A percentile compares a stretch with the other conserved stretches of the same genome.
phyloP scores from a whole-genome alignment of 2,797 vertebrate species.

The Myotis planiceps region DNA sequence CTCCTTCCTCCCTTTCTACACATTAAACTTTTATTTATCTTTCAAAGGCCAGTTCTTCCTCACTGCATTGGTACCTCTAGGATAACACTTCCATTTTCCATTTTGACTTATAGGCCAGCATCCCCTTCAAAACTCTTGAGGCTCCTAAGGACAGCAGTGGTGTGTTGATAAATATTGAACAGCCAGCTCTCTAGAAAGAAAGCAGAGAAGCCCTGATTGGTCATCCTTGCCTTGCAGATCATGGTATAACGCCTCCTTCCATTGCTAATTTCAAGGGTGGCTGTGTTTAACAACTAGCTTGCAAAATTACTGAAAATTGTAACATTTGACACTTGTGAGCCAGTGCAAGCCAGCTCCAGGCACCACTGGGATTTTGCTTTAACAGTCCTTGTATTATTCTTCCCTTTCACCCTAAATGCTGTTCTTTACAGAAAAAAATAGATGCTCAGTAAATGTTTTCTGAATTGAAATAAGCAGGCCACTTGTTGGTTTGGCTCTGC shows the following conservation, averaged over 20 bases:
- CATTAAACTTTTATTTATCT: background rate
- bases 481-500: background rate
- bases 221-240: background rate
- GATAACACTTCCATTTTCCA: background rate
- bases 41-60: background rate
- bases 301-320: background rate
- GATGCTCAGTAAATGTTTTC: background rate
- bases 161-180: background rate
- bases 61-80: background rate
- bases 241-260: background rate
- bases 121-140: background rate
- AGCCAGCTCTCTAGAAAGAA: background rate
- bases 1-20: background rate
- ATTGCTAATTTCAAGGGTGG: background rate
- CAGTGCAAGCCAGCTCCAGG: background rate
- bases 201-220: background rate
- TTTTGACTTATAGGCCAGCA: background rate
- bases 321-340: background rate
- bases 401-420: background rate
- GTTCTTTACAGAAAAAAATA: background rate
- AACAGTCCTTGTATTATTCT: background rate
- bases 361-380: background rate
- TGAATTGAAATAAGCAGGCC: background rate
- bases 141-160: background rate
- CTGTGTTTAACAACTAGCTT: background rate